Conservation (phyloP, 2,797 vertebrate species). For the Hippocampus kuda region DNA sequence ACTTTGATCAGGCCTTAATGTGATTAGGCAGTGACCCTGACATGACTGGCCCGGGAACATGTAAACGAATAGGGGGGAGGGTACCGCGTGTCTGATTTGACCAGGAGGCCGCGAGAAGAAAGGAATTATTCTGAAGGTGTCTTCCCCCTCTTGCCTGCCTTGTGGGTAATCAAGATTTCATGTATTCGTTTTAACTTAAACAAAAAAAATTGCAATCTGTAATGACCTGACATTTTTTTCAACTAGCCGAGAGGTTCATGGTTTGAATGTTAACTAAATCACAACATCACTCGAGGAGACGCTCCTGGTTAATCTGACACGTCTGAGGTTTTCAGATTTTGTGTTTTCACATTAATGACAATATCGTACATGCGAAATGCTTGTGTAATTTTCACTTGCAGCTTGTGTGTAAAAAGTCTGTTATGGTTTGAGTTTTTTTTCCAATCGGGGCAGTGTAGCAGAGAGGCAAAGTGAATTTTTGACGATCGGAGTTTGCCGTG, state of each 20-base stretch:
- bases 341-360: background rate
- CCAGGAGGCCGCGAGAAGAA: constrained; percentile 58
- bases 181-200: constrained; percentile 71
- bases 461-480: background rate
- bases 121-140: constrained; percentile 67
- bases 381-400: background rate
- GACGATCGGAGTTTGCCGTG: background rate
- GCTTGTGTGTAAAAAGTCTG: background rate
- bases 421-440: background rate
- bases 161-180: constrained; percentile 80
- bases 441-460: background rate
- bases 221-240: constrained; percentile 72
- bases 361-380: background rate
- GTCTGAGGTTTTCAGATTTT: constrained; percentile 19
- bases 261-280: constrained; percentile 70
- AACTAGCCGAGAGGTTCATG: constrained; percentile 63
- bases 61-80: constrained; percentile 42
- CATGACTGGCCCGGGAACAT: constrained; percentile 60
- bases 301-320: constrained; percentile 45
- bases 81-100: constrained; percentile 45
- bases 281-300: constrained; percentile 44
- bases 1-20: constrained; percentile 70
- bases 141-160: constrained; percentile 62
- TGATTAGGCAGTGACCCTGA: constrained; percentile 71
- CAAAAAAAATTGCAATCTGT: constrained; percentile 71